Base-by-base conservation (phyloP, 2,113 vertebrate genomes). In the Rhizomys pruinosus region DNA sequence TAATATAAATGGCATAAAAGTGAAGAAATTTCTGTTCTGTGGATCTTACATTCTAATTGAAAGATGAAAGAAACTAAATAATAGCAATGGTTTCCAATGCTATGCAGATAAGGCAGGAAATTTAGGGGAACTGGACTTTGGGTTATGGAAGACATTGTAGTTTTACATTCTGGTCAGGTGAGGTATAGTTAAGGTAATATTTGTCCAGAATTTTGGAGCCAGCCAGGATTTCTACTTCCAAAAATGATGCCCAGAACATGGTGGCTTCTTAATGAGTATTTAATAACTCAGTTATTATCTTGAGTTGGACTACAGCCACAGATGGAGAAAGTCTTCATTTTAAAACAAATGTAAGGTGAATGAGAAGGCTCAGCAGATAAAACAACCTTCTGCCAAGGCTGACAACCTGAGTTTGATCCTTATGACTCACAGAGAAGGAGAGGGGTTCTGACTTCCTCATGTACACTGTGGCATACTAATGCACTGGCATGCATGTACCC, bases 191-290 rank as follows among this genome's bases (percentile, higher is more conserved):
- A 52, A 52, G 47, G 11, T 52, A 52, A 52, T 52, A 11, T 52
- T 52, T 52, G 47, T 11, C 47, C 11, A 52, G 6, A 52, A 52
- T 52, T 52, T 52, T 52, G 47, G 47, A 52, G 47, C 47, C 47
- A 52, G 47, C 47, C 47, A 52, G 47, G 52, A 84, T 78, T 73
- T 7, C 4, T 23, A 44, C 4, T 89, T 91, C 74, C 17, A 76
- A 27, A 74, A 82, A 79, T 90, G 68, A 73, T 84, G 29, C 1
- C 23, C 16, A 76, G 16, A 22, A 34, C 44, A 10, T 63, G 52
- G 29, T 42, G 44, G 25, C 42, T 2, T n/a, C 44, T 94, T 11
- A 68, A 61, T 91, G 69, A 76, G 84, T 91, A 93, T 91, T 80
- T 87, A 6, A 92, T 77, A 16, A 66, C 63, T 0, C 25, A 11